Base-by-base conservation (phyloP, 1,140 invertebrate species). In the Plectus sambesii region DNA sequence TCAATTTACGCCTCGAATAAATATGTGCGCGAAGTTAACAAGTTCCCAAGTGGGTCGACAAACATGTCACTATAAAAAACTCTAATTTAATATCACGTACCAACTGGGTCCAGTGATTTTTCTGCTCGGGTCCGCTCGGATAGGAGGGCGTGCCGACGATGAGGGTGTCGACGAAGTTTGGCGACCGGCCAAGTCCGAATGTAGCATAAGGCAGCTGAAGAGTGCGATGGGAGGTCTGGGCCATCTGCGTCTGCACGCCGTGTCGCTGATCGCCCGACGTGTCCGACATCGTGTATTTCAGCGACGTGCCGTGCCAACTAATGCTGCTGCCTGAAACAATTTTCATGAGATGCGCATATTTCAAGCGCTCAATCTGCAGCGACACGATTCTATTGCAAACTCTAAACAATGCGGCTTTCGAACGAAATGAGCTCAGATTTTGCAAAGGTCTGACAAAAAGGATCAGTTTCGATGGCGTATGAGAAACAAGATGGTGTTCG, bases 111-210 rank as follows among this genome's bases (percentile, higher is more conserved):
- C 17, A 17, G 17, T 20, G 36, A 30, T 26, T 27, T 45, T 44
- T 2, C 27, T 35, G 25, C 27, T 23, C 46, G 22, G 5, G 43
- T 50, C 15, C 42, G 51, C 25, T 40, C 26, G 27, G 26, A 22
- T 6, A 4, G 20, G 77, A 49, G 74, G 83, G 73, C 47, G 94
- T 76, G 5, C 85, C 84, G 17, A 94, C 82, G 26, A 78, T 80
- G 12, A 98, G 70, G 33, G 77, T 79, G 69, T 98, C 93, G 1
- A 98, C 82, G 74, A 96, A 98, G 72, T 98, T 97, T 2, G 92
- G 90, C 19, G 88, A 92, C 51, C 87, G 79, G 12, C 92, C 92
- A 2, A 98, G 73, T 4, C 93, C 93, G 72, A 97, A 96, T 35
- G 90, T 82, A 0, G 82, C 83, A 69, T 89, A 98, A 0, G 93